Evolutionary conservation across 2,113 vertebrate species (phyloP).

Genomic region (Carettochelys insculpta): DNA sequence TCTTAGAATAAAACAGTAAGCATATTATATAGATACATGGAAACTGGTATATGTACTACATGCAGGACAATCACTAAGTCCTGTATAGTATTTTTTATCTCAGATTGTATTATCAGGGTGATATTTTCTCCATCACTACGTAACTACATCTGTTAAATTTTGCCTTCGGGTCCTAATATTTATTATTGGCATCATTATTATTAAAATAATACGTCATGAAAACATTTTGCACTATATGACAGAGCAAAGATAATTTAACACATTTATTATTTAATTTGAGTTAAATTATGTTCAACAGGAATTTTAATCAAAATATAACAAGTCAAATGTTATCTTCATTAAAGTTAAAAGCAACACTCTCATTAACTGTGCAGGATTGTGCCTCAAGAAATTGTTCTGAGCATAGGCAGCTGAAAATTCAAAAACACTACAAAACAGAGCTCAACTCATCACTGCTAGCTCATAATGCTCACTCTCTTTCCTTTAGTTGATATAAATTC

Average conservation of each 20-base stretch:
- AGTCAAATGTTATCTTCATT: neutral
- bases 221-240: neutral
- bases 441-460: neutral
- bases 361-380: neutral
- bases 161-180: neutral
- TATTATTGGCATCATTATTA: neutral
- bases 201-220: neutral
- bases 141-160: neutral
- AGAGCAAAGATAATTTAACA: constrained; percentile 16
- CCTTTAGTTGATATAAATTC: neutral
- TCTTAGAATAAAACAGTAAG: neutral
- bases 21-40: neutral
- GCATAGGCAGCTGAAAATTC: neutral
- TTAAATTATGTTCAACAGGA: neutral
- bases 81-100: neutral
- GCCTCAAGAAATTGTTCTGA: neutral
- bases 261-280: neutral
- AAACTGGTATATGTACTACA: neutral
- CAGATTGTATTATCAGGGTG: neutral
- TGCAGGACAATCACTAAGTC: neutral
- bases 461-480: neutral
- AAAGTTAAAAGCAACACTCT: neutral
- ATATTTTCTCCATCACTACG: neutral
- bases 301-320: constrained; percentile 10
- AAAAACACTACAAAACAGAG: neutral